Evolutionary conservation across 2,888 invertebrate genomes (phyloP).

Genomic region (Galeruca laticollis): DNA sequence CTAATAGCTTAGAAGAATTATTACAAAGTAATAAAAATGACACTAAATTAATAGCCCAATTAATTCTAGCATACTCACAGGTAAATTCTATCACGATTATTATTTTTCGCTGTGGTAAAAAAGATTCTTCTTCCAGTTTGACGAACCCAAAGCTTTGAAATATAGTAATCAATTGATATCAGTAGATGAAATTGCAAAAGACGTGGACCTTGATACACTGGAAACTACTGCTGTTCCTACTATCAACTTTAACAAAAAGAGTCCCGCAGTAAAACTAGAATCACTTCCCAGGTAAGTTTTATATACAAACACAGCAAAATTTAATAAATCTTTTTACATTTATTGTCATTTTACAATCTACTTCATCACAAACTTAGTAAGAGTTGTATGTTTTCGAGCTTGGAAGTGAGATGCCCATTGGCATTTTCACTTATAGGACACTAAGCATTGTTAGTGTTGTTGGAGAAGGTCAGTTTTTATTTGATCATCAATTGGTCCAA

Average conservation of each 20-base stretch:
- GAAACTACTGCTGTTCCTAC: slow-evolving; percentile 85
- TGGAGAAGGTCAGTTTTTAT: too few relatives aligned
- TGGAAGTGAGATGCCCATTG: too few relatives aligned
- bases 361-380: too few relatives aligned
- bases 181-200: slow-evolving; percentile 72
- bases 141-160: slow-evolving; percentile 81
- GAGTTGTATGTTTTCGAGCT: too few relatives aligned
- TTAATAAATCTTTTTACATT: too few relatives aligned
- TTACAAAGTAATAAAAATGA: slow-evolving; percentile 82
- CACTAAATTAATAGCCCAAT: slow-evolving; percentile 83
- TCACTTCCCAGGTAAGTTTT: slow-evolving; percentile 73
- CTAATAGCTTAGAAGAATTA: slow-evolving; percentile 84
- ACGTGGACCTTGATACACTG: slow-evolving; percentile 85
- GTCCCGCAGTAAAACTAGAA: slow-evolving; percentile 73
- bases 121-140: slow-evolving; percentile 68
- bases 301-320: slow-evolving; percentile 65
- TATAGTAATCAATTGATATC: slow-evolving; percentile 77
- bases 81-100: slow-evolving; percentile 54
- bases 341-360: too few relatives aligned
- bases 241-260: slow-evolving; percentile 76
- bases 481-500: too few relatives aligned
- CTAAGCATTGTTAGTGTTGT: too few relatives aligned
- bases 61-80: slow-evolving; percentile 90
- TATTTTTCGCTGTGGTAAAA: background rate
- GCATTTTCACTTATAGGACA: too few relatives aligned